These are phyloP conservation scores for Oxystoma pomonae DNA, from an alignment of 2,888 invertebrate genomes.

Conservation along the genomic window DNA sequence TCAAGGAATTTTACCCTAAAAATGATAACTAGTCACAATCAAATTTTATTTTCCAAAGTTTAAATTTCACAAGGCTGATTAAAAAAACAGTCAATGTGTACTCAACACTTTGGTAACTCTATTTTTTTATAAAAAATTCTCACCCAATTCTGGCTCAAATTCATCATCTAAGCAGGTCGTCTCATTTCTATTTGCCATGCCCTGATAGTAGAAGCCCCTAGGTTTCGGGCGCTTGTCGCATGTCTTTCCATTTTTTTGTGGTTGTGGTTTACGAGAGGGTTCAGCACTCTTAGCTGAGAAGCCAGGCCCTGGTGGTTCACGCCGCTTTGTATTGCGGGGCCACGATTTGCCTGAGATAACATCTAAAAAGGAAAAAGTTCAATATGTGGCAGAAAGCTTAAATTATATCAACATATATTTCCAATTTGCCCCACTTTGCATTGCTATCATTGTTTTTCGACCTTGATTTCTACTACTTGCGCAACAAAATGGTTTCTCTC, in stretches of 20 bases:
- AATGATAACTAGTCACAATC: no score
- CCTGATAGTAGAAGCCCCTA: slow-evolving; percentile 54
- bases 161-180: slow-evolving; percentile 59
- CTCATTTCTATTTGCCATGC: slow-evolving; percentile 61
- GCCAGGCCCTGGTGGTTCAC: slow-evolving; percentile 57
- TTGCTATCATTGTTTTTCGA: neutral
- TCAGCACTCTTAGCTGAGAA: slow-evolving; percentile 54
- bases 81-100: neutral
- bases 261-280: slow-evolving; percentile 64
- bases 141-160: slow-evolving; percentile 63
- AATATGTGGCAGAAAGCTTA: neutral
- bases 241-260: slow-evolving; percentile 60
- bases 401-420: neutral
- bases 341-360: slow-evolving; percentile 56
- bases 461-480: neutral
- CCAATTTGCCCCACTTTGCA: neutral
- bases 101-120: neutral
- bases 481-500: neutral
- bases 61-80: no score
- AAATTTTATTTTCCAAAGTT: no score
- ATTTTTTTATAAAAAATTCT: no score
- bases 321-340: slow-evolving; percentile 58
- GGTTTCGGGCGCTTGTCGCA: slow-evolving; percentile 70
- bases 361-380: slow-evolving; percentile 37
- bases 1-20: no score